Base-by-base conservation (phyloP, 2,888 invertebrate species). In the Kryphioiulus occultus region DNA sequence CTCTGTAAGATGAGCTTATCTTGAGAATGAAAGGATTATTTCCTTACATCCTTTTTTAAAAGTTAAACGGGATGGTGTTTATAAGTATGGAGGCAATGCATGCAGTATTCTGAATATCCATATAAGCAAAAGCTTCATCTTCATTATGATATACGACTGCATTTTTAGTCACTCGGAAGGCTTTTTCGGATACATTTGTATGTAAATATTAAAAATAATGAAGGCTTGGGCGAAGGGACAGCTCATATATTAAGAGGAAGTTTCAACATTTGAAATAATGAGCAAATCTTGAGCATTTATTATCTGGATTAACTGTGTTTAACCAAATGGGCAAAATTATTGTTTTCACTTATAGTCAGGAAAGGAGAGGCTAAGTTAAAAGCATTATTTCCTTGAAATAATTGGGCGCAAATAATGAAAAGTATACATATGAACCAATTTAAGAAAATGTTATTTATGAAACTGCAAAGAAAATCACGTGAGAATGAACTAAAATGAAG, bases 231-330 rank as follows among this genome's bases (percentile, higher is more conserved):
- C 78, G 26, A 78, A 32, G 78, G 78, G 78, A 78, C 78, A 78
- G 78, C 78, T 78, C 78, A 78, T 78, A 78, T 32, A 78, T 78
- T 78, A 78, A 30, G 78, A 78, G 17, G 15, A 30, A 32, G 15
- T 32, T 78, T 78, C 78, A 78, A 78, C 78, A 78, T 78, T 78
- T 78, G 78, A 78, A 78, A 78, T 78, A 78, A 78, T 78, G 78
- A 78, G 78, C 78, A 78, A 78, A 78, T 32, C 30, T 78, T 12
- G 30, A 78, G 78, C 78, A 78, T 78, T 78, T 78, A 78, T 78
- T 78, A 78, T 78, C 30, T 30, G 78, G 78, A 78, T 78, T 78
- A 78, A 30, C 30, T 30, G 78, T 32, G 78, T 78, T 78, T 78
- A 78, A 26, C 78, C 30, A 78, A 78, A 78, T 78, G 30, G 78